Evolutionary conservation across 2,113 vertebrate genomes (phyloP).

Genomic region (Xerus inauris): DNA sequence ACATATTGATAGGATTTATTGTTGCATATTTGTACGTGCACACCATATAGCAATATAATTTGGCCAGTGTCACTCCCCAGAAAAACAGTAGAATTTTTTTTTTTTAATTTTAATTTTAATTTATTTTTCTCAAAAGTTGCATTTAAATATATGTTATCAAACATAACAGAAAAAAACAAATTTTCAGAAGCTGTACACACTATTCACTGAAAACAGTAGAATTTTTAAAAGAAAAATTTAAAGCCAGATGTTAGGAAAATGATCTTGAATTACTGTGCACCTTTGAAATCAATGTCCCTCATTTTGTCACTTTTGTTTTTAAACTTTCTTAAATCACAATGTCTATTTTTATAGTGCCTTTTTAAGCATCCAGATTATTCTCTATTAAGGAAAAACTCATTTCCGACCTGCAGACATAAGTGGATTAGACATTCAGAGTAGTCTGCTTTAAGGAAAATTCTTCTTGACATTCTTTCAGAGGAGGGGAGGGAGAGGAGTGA

Average conservation of each 20-base stretch:
- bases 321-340: constrained; percentile 6
- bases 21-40: no score
- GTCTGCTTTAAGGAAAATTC: constrained; percentile 54
- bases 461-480: constrained; percentile 53
- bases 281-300: background rate
- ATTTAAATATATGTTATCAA: no score
- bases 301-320: background rate
- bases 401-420: background rate
- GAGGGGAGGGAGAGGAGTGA: background rate
- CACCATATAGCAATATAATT: no score
- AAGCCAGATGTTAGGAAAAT: background rate
- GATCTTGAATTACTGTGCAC: background rate
- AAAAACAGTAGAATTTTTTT: background rate
- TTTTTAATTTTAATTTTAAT: no score
- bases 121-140: no score
- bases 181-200: no score
- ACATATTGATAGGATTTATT: no score
- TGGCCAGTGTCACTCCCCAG: no score
- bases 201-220: no score
- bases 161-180: no score
- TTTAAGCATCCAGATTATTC: background rate
- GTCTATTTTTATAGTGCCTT: background rate
- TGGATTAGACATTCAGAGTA: constrained; percentile 41
- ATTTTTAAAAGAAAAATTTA: background rate
- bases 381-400: constrained; percentile 5